Conservation (phyloP, 2,888 invertebrate species). For the Watsonalla binaria region DNA sequence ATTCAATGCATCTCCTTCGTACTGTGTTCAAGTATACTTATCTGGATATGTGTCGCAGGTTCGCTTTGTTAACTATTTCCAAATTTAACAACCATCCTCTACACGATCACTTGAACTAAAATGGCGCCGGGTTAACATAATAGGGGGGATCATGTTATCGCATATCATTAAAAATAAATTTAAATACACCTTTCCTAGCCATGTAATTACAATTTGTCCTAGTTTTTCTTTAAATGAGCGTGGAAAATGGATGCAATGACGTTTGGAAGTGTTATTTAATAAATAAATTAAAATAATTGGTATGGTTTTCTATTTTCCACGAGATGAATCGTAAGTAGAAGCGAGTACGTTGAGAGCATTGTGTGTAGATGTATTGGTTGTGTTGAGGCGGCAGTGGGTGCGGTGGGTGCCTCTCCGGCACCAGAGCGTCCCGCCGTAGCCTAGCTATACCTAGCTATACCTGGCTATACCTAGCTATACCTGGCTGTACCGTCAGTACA, state of each 20-base stretch:
- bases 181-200: constrained; percentile 5
- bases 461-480: not conserved
- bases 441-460: not conserved
- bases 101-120: no score
- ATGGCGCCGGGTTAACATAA: no score
- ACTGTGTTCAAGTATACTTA: no score
- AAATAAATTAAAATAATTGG: constrained; percentile 49
- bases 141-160: no score
- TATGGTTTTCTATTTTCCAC: constrained; percentile 66
- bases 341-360: not conserved
- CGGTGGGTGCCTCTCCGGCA: no score
- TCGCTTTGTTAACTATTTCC: no score
- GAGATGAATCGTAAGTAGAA: constrained; percentile 15
- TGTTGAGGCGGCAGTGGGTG: no score
- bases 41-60: no score
- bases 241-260: constrained; percentile 56
- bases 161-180: no score
- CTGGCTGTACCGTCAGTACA: constrained; percentile 6
- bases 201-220: constrained; percentile 20
- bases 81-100: no score
- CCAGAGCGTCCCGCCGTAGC: not conserved
- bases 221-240: constrained; percentile 33
- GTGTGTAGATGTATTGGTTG: no score
- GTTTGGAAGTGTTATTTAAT: constrained; percentile 26
- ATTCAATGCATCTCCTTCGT: no score